These are phyloP conservation scores for Nephrotoma appendiculata DNA, from an alignment of 2,888 invertebrate species.

Conservation along the genomic window DNA sequence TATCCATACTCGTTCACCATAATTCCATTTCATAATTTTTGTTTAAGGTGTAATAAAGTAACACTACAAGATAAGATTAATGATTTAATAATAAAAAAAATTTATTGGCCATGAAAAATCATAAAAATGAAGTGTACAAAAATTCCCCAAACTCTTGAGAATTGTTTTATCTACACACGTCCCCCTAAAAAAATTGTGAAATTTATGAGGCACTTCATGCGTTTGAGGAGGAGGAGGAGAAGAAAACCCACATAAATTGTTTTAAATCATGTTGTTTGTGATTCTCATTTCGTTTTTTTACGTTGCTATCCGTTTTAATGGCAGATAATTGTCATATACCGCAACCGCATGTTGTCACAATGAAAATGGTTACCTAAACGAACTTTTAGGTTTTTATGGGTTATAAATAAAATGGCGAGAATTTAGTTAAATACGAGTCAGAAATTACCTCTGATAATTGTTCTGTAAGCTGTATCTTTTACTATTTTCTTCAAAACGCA, in stretches of 20 bases:
- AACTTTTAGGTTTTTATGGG: background rate
- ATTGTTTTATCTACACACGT: background rate
- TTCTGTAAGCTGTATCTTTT: background rate
- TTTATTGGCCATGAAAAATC: background rate
- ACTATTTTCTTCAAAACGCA: no score
- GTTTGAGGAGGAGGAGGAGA: background rate
- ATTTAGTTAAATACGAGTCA: background rate
- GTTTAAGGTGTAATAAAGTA: background rate
- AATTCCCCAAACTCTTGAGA: background rate
- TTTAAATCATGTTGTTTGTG: background rate
- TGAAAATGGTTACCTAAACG: background rate
- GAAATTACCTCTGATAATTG: background rate
- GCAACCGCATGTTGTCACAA: background rate
- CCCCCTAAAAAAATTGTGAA: background rate
- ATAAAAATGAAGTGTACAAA: background rate
- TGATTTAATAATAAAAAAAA: background rate
- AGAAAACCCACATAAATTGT: background rate
- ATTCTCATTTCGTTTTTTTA: background rate
- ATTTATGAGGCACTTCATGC: background rate
- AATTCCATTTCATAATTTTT: background rate
- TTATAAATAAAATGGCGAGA: background rate
- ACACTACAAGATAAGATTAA: background rate
- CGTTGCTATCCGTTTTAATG: background rate
- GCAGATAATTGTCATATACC: background rate
- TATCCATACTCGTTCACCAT: background rate